Base-by-base conservation (phyloP, 2,797 vertebrate species). In the Poecilia velifera region DNA sequence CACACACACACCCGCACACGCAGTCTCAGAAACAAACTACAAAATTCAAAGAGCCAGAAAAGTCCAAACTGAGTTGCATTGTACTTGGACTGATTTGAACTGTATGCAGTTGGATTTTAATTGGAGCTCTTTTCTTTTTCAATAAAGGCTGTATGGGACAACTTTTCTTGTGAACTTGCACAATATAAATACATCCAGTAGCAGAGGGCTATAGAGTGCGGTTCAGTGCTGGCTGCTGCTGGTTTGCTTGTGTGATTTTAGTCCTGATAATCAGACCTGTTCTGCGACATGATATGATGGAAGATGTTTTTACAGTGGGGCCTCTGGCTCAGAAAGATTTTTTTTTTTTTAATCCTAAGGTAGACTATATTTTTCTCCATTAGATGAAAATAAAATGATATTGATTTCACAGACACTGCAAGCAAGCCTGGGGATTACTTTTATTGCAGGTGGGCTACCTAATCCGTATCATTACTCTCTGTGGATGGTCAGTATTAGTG, bases 361-460 rank as follows among this genome's bases (percentile, higher is more conserved):
- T 81, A 49, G 77, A 82, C 85, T 76, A 74, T 76, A 41, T 70
- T 71, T 76, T 71, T 88, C 82, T 74, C 28, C 79, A 83, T 80
- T 76, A 74, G 79, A 86, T 78, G 71, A 76, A 82, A 76, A 89
- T 84, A 82, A 84, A 85, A 86, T 74, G 18, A 86, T 90, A 92
- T 90, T 84, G 89, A 93, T 91, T 91, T 85, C 41, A 55, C 76
- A 76, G 82, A 70, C 47, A 66, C 7, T 41, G 76, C 39, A 39
- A 72, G 72, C 18, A 82, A 88, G 84, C 72, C 73, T 53, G 80
- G n/a, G 81, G 82, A 89, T 88, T 83, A 84, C 75, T 81, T 88
- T 86, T 83, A 88, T 79, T 80, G 80, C 70, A 71, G 82, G 55
- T 59, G 76, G 73, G 78, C 76, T 51, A 79, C 36, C 74, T 84